Percentiles rank a stretch among this genome's conserved stretches.
phyloP scores from a whole-genome alignment of 2,888 invertebrate genomes.

The Amphipoea lucens region DNA sequence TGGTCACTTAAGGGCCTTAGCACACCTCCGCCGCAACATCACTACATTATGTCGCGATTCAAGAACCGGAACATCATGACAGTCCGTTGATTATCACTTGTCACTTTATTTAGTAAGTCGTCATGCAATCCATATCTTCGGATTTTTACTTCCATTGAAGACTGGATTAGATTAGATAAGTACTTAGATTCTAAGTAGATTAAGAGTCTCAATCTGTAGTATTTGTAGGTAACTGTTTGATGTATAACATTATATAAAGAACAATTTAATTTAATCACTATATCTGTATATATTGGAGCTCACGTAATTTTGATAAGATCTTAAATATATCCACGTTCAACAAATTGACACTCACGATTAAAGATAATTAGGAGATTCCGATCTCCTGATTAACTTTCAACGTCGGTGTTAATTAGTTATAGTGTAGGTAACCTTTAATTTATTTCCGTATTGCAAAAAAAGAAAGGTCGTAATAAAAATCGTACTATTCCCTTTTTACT shows the following conservation, averaged over 20 bases:
- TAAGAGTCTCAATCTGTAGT: neutral
- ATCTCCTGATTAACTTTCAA: constrained; percentile 27
- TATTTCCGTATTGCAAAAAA: neutral
- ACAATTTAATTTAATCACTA: constrained; percentile 20
- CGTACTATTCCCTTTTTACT: neutral
- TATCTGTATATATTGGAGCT: constrained; percentile 12
- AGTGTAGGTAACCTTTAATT: neutral
- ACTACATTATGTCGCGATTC: too few relatives aligned
- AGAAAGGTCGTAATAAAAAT: neutral
- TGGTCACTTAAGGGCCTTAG: too few relatives aligned
- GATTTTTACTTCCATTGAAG: neutral
- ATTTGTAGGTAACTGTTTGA: neutral
- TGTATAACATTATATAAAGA: neutral
- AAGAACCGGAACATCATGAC: too few relatives aligned
- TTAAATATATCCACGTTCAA: constrained; percentile 9
- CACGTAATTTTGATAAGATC: constrained; percentile 56
- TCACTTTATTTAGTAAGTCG: neutral
- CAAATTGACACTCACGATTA: too few relatives aligned
- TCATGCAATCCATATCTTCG: neutral
- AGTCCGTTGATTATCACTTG: too few relatives aligned
- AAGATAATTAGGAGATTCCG: too few relatives aligned
- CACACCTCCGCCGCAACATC: too few relatives aligned
- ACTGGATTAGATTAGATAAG: neutral
- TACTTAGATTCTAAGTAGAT: neutral
- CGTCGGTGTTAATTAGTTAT: neutral